Base-by-base conservation (phyloP, 1,140 invertebrate genomes). In the Orchesella cincta region DNA sequence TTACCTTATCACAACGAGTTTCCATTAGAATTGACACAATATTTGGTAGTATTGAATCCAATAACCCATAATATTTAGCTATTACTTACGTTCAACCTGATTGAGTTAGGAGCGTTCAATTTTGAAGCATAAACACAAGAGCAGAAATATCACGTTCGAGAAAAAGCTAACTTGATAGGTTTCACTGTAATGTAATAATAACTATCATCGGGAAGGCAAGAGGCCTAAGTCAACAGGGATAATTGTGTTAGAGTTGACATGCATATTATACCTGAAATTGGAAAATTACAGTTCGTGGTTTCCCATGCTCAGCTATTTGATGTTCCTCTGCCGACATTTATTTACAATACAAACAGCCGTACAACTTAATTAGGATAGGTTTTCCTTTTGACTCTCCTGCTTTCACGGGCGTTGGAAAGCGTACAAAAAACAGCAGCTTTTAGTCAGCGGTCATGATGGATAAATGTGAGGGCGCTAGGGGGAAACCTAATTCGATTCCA, bases 201-300 rank as follows among this genome's bases (percentile, higher is more conserved):
- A 46, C 39, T 18, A 18, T 46, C 39, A 46, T 46, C 39, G 18
- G 18, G 18, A 5, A 8, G 39, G 39, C 39, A 18, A 18, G 52
- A 23, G 23, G 14, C 52, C 23, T 18, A 14, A n/a, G 52, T 23
- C 8, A 57, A 57, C 52, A 57, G 52, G 23, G 23, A 57, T 18
- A 57, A 57, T 57, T 57, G 23, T 57, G 52, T 23, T 57, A 14
- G 3, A 57, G 52, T 57, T 57, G 52, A 57, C 52, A 57, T 57
- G 8, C 12, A 23, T 57, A 57, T 57, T 57, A 57, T 18, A 57
- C 52, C 52, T 57, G 52, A 57, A 57, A 57, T 57, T 57, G 52
- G 52, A 57, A 57, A 57, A 57, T 57, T 57, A n/a, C 23, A 23
- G 52, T 5, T 26, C 23, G 52, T 14, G 23, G 8, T 46, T 46